Conservation (phyloP, 2,888 invertebrate genomes). For the Parnassius orleans region DNA sequence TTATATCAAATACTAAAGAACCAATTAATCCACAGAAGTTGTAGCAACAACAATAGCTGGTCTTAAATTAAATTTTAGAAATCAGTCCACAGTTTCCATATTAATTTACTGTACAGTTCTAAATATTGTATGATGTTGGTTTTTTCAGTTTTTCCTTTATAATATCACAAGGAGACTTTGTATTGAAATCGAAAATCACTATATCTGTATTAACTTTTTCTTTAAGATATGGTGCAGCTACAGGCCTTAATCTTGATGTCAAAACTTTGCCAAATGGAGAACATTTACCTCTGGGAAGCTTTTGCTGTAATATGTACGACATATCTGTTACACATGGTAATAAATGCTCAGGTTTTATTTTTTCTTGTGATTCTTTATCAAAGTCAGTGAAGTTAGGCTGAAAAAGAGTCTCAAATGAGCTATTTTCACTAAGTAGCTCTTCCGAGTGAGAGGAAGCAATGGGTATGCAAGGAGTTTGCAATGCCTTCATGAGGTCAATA, state of each 20-base stretch:
- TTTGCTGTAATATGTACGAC: constrained; percentile 53
- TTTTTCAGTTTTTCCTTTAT: constrained; percentile 50
- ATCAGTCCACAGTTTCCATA: too few species aligned
- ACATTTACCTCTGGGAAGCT: constrained; percentile 48
- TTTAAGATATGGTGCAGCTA: constrained; percentile 56
- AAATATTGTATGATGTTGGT: constrained; percentile 37
- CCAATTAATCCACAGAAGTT: too few species aligned
- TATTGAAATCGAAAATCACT: constrained; percentile 55
- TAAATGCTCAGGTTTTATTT: constrained; percentile 37
- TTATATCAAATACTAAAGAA: too few species aligned
- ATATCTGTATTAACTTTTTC: constrained; percentile 42
- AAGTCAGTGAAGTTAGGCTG: constrained; percentile 41
- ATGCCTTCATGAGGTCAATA: constrained; percentile 60
- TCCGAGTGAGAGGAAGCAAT: constrained; percentile 24
- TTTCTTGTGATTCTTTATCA: constrained; percentile 32
- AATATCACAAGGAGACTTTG: constrained; percentile 63
- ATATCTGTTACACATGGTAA: constrained; percentile 56
- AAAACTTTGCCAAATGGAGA: constrained; percentile 65
- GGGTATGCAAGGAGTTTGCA: constrained; percentile 42
- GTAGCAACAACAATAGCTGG: too few species aligned
- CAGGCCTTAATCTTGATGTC: constrained; percentile 47
- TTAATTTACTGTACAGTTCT: background rate
- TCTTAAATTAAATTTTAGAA: too few species aligned
- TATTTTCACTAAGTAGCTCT: constrained; percentile 44
- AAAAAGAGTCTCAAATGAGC: constrained; percentile 56